Evolutionary conservation across 2,113 vertebrate species (phyloP), one percentile per base, ranked within the genome.

Genomic region (Phoxinus phoxinus): DNA sequence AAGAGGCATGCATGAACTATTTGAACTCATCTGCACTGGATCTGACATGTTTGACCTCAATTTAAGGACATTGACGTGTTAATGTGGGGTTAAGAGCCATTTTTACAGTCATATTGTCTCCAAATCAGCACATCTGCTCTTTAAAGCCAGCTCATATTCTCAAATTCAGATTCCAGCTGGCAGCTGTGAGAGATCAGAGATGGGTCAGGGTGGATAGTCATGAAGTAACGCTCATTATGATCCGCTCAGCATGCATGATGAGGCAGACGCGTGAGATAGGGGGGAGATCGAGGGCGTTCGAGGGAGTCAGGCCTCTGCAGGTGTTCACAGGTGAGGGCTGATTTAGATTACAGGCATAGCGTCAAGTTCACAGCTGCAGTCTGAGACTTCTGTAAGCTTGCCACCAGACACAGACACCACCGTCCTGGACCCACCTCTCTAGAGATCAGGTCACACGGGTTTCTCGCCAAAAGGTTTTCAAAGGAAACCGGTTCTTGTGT

Each of bases 101-200:
- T 17, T 32, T 71, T 53, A 10, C 65, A 74, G 25, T 78, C 80
- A 61, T 32, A 8, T 27, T 69, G 56, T 79, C 61, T 58, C 53
- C 67, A 41, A 63, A 75, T 23, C 19, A 80, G 37, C 73, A 88
- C 84, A 86, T 86, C 87, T 86, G 87, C 30, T 44, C 56, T 81
- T 84, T 88, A 67, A 84, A 75, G 46, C 23, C 80, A 81, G 75
- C 61, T 83, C 65, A 83, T 59, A 86, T 84, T 80, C 73, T 78
- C 73, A 77, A 48, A 82, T 79, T 84, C 69, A 61, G 56, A 72
- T 82, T 59, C 59, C 41, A 73, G 69, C 81, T 88, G 82, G 81
- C 82, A 84, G 87, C 81, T 84, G 76, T 74, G 69, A 76, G 37
- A 84, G 77, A 86, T 86, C 85, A 85, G 48, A 81, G 56, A 76